These are phyloP conservation scores for Pollenia angustigena DNA, from an alignment of 2,888 invertebrate genomes.

Conservation along the genomic window DNA sequence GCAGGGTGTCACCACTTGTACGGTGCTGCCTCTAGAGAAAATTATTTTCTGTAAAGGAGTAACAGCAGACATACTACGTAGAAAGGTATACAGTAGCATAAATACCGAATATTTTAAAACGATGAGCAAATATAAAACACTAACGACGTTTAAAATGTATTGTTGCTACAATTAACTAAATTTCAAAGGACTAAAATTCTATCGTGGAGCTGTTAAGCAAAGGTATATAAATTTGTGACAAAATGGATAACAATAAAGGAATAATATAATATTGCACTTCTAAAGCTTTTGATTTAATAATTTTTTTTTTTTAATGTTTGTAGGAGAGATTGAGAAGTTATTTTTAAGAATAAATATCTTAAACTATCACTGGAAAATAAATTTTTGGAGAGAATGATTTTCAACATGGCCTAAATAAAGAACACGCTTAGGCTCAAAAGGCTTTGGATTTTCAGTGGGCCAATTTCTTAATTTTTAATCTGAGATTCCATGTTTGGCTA, in stretches of 20 bases:
- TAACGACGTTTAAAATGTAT: neutral
- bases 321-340: no score
- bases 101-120: constrained; percentile 18
- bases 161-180: neutral
- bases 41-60: constrained; percentile 1
- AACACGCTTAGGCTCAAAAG: no score
- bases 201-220: neutral
- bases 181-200: neutral
- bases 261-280: neutral
- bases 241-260: neutral
- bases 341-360: no score
- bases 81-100: constrained; percentile 20
- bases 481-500: no score
- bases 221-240: neutral
- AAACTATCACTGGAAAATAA: no score
- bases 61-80: neutral
- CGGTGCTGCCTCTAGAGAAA: constrained; percentile 15
- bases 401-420: no score
- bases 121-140: constrained; percentile 30
- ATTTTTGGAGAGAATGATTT: no score
- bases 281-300: neutral
- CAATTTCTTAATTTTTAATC: no score
- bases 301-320: no score
- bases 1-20: constrained; percentile 6
- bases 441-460: no score